These are phyloP conservation scores for Ichneumon xanthorius DNA, from an alignment of 2,888 invertebrate species.

Conservation along the genomic window DNA sequence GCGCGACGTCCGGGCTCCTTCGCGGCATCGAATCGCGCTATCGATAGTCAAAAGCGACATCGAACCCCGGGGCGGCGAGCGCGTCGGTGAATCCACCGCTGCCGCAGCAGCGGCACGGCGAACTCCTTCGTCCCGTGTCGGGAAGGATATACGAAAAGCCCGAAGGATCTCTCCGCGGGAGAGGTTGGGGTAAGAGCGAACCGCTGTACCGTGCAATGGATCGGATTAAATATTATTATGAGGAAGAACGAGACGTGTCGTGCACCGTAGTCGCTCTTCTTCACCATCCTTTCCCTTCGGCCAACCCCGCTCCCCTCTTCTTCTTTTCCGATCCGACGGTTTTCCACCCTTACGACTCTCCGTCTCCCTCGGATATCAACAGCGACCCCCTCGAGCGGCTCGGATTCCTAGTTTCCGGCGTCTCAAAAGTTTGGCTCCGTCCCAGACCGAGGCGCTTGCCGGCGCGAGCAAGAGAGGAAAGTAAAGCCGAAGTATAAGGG, in stretches of 20 bases:
- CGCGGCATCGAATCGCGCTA: not conserved
- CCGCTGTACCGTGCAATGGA: slow-evolving; percentile 83
- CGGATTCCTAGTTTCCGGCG: slow-evolving; percentile 70
- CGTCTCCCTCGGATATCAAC: slow-evolving; percentile 30
- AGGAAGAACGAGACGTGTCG: slow-evolving; percentile 82
- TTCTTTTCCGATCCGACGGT: slow-evolving; percentile 57
- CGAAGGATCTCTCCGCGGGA: slow-evolving; percentile 75
- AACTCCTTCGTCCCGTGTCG: slow-evolving; percentile 22
- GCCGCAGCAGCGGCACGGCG: not conserved
- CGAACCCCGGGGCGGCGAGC: not conserved
- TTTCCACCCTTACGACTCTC: slow-evolving; percentile 36
- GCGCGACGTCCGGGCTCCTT: not conserved
- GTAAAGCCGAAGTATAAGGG: slow-evolving; percentile 20
- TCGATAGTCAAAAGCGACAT: not conserved
- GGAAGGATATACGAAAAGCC: slow-evolving; percentile 69
- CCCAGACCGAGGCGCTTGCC: slow-evolving; percentile 58
- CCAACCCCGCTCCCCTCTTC: slow-evolving; percentile 20
- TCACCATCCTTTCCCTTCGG: slow-evolving; percentile 30
- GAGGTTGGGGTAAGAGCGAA: slow-evolving; percentile 82
- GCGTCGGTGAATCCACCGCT: not conserved
- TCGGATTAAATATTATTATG: slow-evolving; percentile 85
- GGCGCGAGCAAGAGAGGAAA: slow-evolving; percentile 26
- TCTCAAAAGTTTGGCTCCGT: slow-evolving; percentile 79
- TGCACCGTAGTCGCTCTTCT: slow-evolving; percentile 69
- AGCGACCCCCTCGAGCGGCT: slow-evolving; percentile 65